A percentile compares a stretch with the other conserved stretches of the same genome.
phyloP scores from a whole-genome alignment of 1,140 invertebrate genomes.

The Drosophila funebris region DNA sequence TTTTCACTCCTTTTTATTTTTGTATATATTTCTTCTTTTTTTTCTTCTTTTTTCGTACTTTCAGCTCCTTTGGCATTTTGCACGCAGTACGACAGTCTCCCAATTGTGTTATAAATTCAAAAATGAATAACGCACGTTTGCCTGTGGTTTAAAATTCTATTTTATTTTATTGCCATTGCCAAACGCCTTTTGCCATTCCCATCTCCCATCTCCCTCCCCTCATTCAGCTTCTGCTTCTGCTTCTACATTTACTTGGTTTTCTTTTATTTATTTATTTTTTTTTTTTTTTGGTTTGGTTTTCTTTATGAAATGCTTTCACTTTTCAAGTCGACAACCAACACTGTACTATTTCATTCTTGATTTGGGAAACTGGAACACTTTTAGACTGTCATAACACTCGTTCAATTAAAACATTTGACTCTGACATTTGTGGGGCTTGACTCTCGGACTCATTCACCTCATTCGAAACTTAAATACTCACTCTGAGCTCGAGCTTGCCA shows the following conservation, averaged over 20 bases:
- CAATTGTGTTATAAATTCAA: constrained; percentile 82
- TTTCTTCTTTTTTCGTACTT: constrained; percentile 24
- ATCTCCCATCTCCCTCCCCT: background rate
- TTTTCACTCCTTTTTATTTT: constrained; percentile 57
- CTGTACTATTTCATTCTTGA: constrained; percentile 8
- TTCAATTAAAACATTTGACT: constrained; percentile 39
- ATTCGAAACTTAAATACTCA: background rate
- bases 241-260: constrained; percentile 3
- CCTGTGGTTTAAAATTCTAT: constrained; percentile 77
- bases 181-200: background rate
- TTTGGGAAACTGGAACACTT: constrained; percentile 10
- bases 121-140: constrained; percentile 81
- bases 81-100: constrained; percentile 48
- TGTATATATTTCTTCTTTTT: background rate
- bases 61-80: constrained; percentile 61
- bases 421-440: constrained; percentile 5
- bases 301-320: constrained; percentile 61
- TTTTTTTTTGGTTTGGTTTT: constrained; percentile 14
- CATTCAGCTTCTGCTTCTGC: background rate
- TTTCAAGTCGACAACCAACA: constrained; percentile 16
- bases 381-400: constrained; percentile 3
- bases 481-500: background rate
- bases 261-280: background rate
- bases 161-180: constrained; percentile 71
- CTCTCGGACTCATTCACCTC: background rate